Base-by-base conservation (phyloP, 2,888 invertebrate species). In the Andrena praecox region DNA sequence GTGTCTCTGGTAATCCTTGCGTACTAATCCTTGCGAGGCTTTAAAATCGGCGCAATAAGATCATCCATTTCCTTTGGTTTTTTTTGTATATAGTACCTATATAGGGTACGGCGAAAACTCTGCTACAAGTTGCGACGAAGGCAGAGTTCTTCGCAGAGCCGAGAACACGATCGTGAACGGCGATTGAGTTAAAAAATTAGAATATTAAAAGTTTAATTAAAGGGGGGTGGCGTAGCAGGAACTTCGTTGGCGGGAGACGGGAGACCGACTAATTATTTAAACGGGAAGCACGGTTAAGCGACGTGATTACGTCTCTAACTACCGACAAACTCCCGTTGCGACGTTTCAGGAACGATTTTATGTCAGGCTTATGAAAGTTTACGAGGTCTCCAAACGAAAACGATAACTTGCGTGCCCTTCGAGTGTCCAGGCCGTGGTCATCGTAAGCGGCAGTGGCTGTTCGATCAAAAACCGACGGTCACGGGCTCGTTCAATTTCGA, bases 401-500 rank as follows among this genome's bases (percentile, higher is more conserved):
- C 12, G 27, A 20, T 48, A 31, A 35, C 29, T 48, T 48, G 52
- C 68, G 69, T 29, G 59, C 62, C 66, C 71, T 64, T 42, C 74
- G 68, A 59, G 62, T 29, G 54, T 54, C 48, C 35, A 31, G 33
- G 62, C 33, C 50, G 71, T 62, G 56, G 72, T 52, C 72, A 62
- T 84, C 75, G 85, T 84, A 86, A 85, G 75, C 79, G 80, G 1
- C 71, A 79, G 35, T 74, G 83, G 75, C 89, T 76, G 87, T 84
- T 83, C 84, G 87, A 82, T 80, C 84, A 82, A 85, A 89, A 88
- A 86, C 16, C 74, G 77, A 60, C 76, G 82, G 85, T 82, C 77
- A 82, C 76, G 80, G 48, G 31, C 79, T 85, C 80, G 80, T 85
- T 85, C 84, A 89, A 90, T 90, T 90, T 87, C 81, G 50, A 63